A percentile compares a stretch with the other conserved stretches of the same genome.
Evolutionary conservation across 2,797 vertebrate species (phyloP).

Genomic region (Premnoplex brunnescens): DNA sequence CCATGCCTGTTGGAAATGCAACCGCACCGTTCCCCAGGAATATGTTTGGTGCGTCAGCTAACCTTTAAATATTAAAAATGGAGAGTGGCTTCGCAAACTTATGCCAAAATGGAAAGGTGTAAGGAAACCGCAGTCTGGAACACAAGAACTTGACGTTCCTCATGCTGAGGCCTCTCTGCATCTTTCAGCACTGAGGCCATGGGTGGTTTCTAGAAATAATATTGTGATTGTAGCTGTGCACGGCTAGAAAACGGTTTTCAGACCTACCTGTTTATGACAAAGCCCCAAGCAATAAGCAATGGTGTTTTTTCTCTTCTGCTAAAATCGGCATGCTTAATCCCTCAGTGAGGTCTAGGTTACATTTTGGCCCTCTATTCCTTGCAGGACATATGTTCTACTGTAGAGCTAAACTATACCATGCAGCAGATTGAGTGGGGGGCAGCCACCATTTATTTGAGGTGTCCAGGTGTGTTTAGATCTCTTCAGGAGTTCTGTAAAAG

Average conservation of each 20-base stretch:
- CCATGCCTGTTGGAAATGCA: background rate
- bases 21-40: constrained; percentile 25
- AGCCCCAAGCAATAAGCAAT: background rate
- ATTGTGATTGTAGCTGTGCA: constrained; percentile 46
- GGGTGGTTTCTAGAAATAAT: constrained; percentile 71
- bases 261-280: constrained; percentile 35
- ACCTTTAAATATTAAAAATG: constrained; percentile 60
- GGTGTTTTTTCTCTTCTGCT: background rate
- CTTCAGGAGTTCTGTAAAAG: background rate
- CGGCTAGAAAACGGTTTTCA: constrained; percentile 29
- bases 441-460: background rate
- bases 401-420: background rate
- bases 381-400: background rate
- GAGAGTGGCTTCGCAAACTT: constrained; percentile 55
- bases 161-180: constrained; percentile 38
- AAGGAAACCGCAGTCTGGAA: constrained; percentile 63
- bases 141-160: constrained; percentile 36
- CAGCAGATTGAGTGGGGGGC: background rate
- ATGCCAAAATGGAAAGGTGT: constrained; percentile 65
- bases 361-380: background rate
- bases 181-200: constrained; percentile 51
- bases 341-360: background rate
- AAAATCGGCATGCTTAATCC: background rate
- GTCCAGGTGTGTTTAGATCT: background rate
- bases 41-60: constrained; percentile 39